phyloP scores from a whole-genome alignment of 2,888 invertebrate genomes.

The Agapetus fuscipes region DNA sequence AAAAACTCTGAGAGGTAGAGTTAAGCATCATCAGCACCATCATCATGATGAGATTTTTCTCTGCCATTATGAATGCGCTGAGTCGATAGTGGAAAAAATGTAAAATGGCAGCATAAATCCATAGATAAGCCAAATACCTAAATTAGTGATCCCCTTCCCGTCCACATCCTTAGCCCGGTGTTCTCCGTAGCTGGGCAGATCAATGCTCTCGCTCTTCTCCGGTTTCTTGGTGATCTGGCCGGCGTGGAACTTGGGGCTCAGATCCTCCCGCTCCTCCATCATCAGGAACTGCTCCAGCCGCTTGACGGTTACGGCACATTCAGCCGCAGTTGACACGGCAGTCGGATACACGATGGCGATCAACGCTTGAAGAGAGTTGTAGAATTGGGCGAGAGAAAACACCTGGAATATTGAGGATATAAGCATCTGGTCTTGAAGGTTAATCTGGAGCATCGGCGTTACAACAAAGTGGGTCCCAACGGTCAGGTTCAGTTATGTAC shows the following conservation, averaged over 20 bases:
- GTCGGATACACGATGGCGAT: constrained; percentile 52
- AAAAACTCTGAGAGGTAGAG: too few relatives aligned
- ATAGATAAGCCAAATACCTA: constrained; percentile 5
- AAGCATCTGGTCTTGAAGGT: neutral
- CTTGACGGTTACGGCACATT: constrained; percentile 50
- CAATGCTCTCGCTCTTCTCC: constrained; percentile 16
- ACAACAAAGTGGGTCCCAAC: too few relatives aligned
- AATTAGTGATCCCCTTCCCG: constrained; percentile 1
- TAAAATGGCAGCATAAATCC: too few relatives aligned
- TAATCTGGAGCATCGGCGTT: too few relatives aligned
- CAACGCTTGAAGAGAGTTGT: constrained; percentile 51
- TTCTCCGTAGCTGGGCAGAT: neutral
- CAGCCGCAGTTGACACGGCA: constrained; percentile 49
- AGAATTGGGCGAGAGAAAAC: constrained; percentile 54
- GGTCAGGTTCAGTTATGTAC: too few relatives aligned
- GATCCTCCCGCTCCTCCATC: constrained; percentile 29
- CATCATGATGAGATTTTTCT: too few relatives aligned
- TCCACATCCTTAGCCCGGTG: neutral
- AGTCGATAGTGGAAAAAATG: too few relatives aligned
- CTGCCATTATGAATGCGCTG: too few relatives aligned
- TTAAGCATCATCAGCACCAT: too few relatives aligned
- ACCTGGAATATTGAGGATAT: constrained; percentile 43
- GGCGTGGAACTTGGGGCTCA: neutral
- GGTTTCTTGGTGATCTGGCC: neutral
- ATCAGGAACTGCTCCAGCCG: constrained; percentile 49